A percentile compares a stretch with the other conserved stretches of the same genome.
phyloP scores from a whole-genome alignment of 2,888 invertebrate genomes.

The Plagiodera versicolora region DNA sequence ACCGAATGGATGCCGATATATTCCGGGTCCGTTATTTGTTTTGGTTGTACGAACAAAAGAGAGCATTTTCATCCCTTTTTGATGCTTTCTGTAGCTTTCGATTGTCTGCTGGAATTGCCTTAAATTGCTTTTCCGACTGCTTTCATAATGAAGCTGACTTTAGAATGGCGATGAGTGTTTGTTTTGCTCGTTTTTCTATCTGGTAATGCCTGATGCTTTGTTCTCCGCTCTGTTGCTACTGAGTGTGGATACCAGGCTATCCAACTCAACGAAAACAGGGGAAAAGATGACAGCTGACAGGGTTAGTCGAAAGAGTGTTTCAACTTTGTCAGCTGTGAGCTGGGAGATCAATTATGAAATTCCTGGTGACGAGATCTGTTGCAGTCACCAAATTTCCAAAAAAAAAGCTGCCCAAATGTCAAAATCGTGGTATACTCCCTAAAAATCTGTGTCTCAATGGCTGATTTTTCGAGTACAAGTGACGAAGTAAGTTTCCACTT shows the following conservation, averaged over 20 bases:
- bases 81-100: constrained; percentile 47
- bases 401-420: too few relatives aligned
- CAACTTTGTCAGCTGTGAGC: too few relatives aligned
- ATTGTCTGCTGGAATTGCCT: constrained; percentile 53
- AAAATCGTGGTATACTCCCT: too few relatives aligned
- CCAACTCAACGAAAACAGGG: background rate
- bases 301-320: too few relatives aligned
- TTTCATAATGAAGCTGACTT: constrained; percentile 50
- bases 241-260: background rate
- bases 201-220: constrained; percentile 7
- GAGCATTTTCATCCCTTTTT: constrained; percentile 46
- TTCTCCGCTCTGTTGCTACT: constrained; percentile 4
- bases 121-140: constrained; percentile 52
- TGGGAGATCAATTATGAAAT: too few relatives aligned
- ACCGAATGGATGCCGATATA: constrained; percentile 33
- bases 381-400: too few relatives aligned
- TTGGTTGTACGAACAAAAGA: constrained; percentile 41
- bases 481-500: too few relatives aligned
- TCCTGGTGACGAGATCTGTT: too few relatives aligned
- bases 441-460: too few relatives aligned
- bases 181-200: background rate
- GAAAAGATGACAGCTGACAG: too few relatives aligned
- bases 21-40: constrained; percentile 41
- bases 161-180: constrained; percentile 20
- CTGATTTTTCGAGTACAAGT: too few relatives aligned